Evolutionary conservation across 2,797 vertebrate genomes (phyloP).

Genomic region (Margarornis squamiger): DNA sequence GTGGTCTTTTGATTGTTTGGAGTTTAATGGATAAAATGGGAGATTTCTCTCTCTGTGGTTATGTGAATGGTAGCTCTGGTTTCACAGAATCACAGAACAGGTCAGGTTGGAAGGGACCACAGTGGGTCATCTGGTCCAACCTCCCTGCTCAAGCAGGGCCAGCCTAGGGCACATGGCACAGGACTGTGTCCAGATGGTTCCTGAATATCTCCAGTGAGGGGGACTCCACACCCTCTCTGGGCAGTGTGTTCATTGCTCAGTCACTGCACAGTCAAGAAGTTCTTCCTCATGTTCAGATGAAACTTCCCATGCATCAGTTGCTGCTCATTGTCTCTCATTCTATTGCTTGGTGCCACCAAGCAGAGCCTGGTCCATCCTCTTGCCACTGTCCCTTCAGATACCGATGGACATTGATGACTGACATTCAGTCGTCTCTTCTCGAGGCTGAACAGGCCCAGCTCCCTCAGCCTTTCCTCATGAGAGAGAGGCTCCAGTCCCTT

Average conservation of each 20-base stretch:
- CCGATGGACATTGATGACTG: no score
- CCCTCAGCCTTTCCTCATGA: not conserved
- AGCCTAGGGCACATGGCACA: not conserved
- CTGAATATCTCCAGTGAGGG: not conserved
- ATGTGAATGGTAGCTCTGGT: not conserved
- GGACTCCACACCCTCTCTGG: not conserved
- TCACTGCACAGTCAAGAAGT: not conserved
- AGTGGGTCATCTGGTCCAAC: not conserved
- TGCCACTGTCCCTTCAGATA: not conserved
- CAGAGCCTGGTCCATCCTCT: not conserved
- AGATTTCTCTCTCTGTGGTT: not conserved
- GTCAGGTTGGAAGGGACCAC: not conserved
- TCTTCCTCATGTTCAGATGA: not conserved
- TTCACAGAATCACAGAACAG: not conserved
- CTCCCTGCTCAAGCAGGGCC: not conserved
- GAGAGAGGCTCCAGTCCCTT: not conserved
- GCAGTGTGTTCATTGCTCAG: not conserved
- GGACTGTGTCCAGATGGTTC: not conserved
- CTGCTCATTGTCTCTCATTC: not conserved
- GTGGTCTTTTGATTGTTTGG: not conserved
- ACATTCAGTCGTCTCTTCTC: not conserved
- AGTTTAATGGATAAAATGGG: not conserved
- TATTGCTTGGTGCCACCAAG: not conserved
- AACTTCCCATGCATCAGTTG: not conserved
- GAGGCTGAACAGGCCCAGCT: not conserved